Evolutionary conservation across 2,113 vertebrate species (phyloP).

Genomic region (Pelusios castaneus): DNA sequence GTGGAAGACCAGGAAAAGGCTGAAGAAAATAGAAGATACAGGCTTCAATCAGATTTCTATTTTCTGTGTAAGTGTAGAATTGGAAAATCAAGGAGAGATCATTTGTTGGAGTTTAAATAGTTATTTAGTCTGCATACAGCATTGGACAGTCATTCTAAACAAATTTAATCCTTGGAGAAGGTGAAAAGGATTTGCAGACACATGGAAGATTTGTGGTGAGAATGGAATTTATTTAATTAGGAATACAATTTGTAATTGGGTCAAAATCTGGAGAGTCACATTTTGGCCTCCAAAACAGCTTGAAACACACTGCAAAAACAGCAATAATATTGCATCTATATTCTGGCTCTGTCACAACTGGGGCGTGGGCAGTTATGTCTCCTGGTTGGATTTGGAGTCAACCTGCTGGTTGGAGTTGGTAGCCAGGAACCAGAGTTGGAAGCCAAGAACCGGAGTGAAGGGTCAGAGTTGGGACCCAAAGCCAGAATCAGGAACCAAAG

Average conservation of each 20-base stretch:
- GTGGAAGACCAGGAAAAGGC: neutral
- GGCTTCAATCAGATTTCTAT: too few species aligned
- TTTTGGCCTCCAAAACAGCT: neutral
- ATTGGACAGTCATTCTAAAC: neutral
- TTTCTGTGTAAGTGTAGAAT: neutral
- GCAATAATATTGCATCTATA: neutral
- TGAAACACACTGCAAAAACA: neutral
- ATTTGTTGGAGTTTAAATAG: neutral
- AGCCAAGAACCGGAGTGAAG: too few species aligned
- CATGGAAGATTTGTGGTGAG: neutral
- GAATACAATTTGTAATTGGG: neutral
- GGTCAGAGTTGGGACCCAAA: neutral
- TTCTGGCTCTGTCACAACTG: neutral
- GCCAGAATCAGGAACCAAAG: too few species aligned
- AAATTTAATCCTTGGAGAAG: neutral
- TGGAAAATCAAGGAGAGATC: neutral
- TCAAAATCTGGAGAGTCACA: neutral
- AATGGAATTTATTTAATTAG: neutral
- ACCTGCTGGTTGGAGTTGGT: neutral
- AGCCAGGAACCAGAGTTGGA: neutral
- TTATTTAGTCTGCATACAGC: neutral
- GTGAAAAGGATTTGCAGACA: neutral
- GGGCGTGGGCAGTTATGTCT: neutral
- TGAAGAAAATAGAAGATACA: neutral
- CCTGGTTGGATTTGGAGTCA: neutral